Conservation (phyloP, 2,113 vertebrate species). For the Poeciliopsis retropinna region DNA sequence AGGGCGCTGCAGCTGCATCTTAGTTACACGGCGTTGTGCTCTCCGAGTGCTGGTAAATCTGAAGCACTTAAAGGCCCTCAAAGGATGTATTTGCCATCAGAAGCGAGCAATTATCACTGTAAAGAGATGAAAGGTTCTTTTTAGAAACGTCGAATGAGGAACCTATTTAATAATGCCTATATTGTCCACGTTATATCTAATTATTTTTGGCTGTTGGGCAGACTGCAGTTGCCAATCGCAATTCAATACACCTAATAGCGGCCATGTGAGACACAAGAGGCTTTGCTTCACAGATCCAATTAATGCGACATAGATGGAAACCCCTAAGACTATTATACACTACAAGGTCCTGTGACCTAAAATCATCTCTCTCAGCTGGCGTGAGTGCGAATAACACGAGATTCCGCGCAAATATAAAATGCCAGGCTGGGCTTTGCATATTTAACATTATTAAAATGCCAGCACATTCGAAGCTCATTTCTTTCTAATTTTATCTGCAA, state of each 20-base stretch:
- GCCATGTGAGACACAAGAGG: conserved; percentile 57
- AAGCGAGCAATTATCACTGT: conserved; percentile 54
- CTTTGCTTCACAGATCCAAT: conserved; percentile 71
- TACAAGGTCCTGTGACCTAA: conserved; percentile 74
- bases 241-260: conserved; percentile 63
- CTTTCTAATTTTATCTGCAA: conserved; percentile 76
- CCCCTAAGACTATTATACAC: conserved; percentile 72
- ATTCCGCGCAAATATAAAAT: conserved; percentile 77
- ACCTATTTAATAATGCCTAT: conserved; percentile 35
- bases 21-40: conserved; percentile 52
- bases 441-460: conserved; percentile 77
- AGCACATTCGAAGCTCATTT: conserved; percentile 76
- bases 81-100: conserved; percentile 63
- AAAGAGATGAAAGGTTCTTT: conserved; percentile 63
- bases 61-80: conserved; percentile 64
- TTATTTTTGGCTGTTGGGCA: conserved; percentile 57
- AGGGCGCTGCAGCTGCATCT: conserved; percentile 69
- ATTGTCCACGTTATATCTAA: conserved; percentile 55
- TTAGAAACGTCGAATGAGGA: conserved; percentile 49
- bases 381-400: conserved; percentile 69
- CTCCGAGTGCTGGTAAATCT: conserved; percentile 50
- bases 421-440: conserved; percentile 73
- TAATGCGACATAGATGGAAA: conserved; percentile 74
- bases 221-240: conserved; percentile 67
- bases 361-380: conserved; percentile 56